Evolutionary conservation across 2,113 vertebrate genomes (phyloP), one percentile per base, ranked within the genome.

Genomic region (Muntiacus reevesi): DNA sequence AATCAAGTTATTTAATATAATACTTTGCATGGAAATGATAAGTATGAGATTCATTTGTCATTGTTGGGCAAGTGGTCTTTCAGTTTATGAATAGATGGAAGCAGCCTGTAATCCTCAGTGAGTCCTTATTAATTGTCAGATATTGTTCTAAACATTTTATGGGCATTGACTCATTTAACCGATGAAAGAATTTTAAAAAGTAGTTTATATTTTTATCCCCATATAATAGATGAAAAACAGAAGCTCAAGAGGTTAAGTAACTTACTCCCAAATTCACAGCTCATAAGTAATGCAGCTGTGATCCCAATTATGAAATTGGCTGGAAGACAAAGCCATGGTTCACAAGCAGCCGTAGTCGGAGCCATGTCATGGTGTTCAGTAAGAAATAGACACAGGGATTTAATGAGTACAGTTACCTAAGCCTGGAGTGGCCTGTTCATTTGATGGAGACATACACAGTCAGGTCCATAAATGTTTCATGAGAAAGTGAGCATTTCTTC

Each of bases 211-310:
- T 92, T 76, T 94, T 21, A 87, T 45, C 30, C 40, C 40, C 57
- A 62, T 33, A 82, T 28, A 89, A 92, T 21, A 90, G 94, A 93
- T 60, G 52, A 87, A 6, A 59, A 92, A 90, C 5, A 82, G 86
- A 89, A 90, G 85, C 23, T 90, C 33, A 95, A 90, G 90, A 79
- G 52, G 81, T 95, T 97, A 89, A 84, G 47, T 27, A 74, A 76
- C 5, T 94, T 96, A 50, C 23, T 30, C 52, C 62, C 93, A 89
- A 19, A 89, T 28, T 89, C 55, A 71, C 54, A 93, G 45, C 47
- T 96, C 59, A 9, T 76, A 36, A 81, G 45, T 43, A 87, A 86
- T 14, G 6, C 55, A 89, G 71, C 52, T 85, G 23, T 91, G 47
- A 76, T 47, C 33, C 23, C 67, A 97, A 87, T 27, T 67, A 33